These are phyloP conservation scores for Erpobdella octoculata DNA, from an alignment of 2,888 invertebrate genomes.

Conservation along the genomic window DNA sequence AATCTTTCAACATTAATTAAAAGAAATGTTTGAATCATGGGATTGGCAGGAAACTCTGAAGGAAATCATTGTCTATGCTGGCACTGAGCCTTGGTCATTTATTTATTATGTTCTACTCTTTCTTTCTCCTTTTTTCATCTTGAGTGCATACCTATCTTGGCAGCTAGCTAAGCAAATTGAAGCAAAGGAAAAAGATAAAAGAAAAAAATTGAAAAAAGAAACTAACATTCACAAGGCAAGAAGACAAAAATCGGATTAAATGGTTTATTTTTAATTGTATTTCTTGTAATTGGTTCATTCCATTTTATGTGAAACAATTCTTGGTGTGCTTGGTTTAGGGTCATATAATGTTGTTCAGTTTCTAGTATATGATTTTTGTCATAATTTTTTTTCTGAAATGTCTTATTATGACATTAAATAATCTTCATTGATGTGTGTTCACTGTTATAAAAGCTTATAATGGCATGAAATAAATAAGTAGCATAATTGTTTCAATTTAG, in stretches of 20 bases:
- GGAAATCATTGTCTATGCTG: constrained; percentile 47
- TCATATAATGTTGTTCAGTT: too few species aligned
- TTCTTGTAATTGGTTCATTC: too few species aligned
- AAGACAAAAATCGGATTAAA: constrained; percentile 38
- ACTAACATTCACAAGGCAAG: constrained; percentile 50
- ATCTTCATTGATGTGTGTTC: too few species aligned
- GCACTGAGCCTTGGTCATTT: constrained; percentile 53
- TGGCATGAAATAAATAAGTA: too few species aligned
- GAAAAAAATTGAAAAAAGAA: constrained; percentile 51
- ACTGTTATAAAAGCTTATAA: too few species aligned
- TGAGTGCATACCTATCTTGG: constrained; percentile 56
- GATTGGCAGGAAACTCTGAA: constrained; percentile 46
- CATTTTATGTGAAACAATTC: too few species aligned
- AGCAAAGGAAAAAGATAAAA: constrained; percentile 55
- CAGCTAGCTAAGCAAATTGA: constrained; percentile 56
- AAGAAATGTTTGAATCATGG: constrained; percentile 33
- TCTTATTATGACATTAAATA: too few species aligned
- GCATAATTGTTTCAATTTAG: too few species aligned
- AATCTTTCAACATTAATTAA: not conserved
- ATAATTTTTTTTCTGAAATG: too few species aligned
- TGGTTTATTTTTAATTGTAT: too few species aligned
- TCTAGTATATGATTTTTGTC: too few species aligned
- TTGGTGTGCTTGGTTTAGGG: too few species aligned
- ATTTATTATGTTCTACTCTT: constrained; percentile 55
- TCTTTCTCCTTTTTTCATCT: constrained; percentile 55